Evolutionary conservation across 2,888 invertebrate genomes (phyloP), one percentile per base, ranked within the genome.

Genomic region (Eretmocerus hayati): DNA sequence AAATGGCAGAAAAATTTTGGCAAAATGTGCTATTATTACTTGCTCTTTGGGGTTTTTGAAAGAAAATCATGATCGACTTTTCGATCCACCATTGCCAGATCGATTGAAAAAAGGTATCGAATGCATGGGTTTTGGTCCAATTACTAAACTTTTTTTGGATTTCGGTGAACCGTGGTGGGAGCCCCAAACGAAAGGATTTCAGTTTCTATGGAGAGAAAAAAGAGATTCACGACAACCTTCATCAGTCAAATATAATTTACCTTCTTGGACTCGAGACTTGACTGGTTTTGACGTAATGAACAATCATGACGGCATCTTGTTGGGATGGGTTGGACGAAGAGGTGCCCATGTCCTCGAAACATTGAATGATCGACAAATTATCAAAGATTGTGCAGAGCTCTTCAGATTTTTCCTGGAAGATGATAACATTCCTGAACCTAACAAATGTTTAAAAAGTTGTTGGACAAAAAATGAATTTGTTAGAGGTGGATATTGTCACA

Each of bases 91-190:
- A 6, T 67, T 84, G 26, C 81, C 84, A n/a, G n/a, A 37, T 4
- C 48, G 59, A n/a, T 71, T 78, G 11, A 56, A 52, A 6, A 54
- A 61, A 52, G 74, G 75, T 2, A 79, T 85, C 26, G 61, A 76
- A 16, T 65, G 67, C 38, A 72, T 83, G 54, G 85, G 84, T 2
- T 84, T 80, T 64, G 79, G 79, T 23, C 73, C 78, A 23, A 79
- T 85, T 39, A 80, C 81, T 56, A 86, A 85, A 69, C 76, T 86
- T 52, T 83, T 79, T 60, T 69, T 86, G 26, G 74, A 80, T 56
- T 86, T 80, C 66, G 77, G 78, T 1, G 59, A 73, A 32, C 73
- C 76, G 9, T 84, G 84, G 78, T 84, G 85, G 84, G 64, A 70
- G 23, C 31, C 60, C 5, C 61, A 67, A 38, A 60, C 66, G 1